A percentile compares a stretch with the other conserved stretches of the same genome.
Conservation (phyloP, 2,113 vertebrate species). For the Micronycteris hirsuta region DNA sequence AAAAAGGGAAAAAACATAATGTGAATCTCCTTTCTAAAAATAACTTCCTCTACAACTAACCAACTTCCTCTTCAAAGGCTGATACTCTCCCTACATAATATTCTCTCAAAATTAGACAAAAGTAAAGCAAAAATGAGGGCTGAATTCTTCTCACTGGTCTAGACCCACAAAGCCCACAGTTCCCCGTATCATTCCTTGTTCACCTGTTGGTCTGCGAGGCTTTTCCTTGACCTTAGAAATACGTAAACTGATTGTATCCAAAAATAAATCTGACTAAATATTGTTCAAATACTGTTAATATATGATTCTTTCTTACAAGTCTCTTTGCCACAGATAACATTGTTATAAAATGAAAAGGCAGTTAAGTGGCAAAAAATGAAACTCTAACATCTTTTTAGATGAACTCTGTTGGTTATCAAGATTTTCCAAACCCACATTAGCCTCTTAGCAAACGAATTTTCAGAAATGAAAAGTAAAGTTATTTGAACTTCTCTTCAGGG, state of each 20-base stretch:
- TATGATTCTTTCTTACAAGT: neutral
- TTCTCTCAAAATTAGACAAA: conserved; percentile 8
- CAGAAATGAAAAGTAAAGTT: neutral
- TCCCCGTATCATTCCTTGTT: neutral
- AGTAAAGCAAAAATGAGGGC: neutral
- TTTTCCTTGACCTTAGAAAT: neutral
- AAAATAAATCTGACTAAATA: neutral
- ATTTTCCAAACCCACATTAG: conserved; percentile 4
- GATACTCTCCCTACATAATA: neutral
- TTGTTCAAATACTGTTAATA: neutral
- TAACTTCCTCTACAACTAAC: neutral
- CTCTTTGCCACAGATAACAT: neutral
- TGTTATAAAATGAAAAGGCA: neutral
- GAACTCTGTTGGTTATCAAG: neutral
- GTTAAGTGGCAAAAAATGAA: neutral
- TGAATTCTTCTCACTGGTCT: neutral
- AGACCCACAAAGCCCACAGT: neutral
- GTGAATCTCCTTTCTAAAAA: neutral
- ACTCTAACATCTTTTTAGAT: neutral
- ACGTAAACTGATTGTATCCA: neutral
- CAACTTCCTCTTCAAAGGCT: neutral
- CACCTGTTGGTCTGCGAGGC: neutral
- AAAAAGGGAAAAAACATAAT: neutral
- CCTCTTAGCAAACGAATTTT: neutral
- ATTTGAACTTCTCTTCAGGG: neutral